Base-by-base conservation (phyloP, 2,797 vertebrate genomes). In the Buceros bicornis region DNA sequence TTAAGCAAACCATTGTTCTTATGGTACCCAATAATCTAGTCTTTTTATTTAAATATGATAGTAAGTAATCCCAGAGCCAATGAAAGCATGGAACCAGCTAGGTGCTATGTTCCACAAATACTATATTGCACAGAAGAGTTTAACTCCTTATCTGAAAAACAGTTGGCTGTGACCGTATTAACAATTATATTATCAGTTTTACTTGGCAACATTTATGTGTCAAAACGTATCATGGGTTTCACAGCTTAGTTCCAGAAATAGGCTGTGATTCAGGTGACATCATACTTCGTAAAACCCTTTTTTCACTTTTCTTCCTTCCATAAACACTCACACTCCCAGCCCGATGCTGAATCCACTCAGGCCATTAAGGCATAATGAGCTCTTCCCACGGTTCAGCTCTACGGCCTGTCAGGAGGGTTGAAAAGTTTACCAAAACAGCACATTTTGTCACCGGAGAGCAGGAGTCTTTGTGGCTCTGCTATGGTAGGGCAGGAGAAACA, bases 1-100 rank as follows among this genome's bases (percentile, higher is more conserved):
- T 95, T 96, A 95, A 97, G 96, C 93, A 89, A 93, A 24, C 85
- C 96, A 94, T 97, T 98, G 97, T 98, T 97, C 96, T 86, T 86
- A 83, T 16, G 73, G 93, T 79, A 95, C 95, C 94, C 43, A 93
- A 97, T 50, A 92, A 95, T 96, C 93, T 82, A 87, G 95, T 95
- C 92, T 93, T 95, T 93, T 94, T 95, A 96, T 97, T 97, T 97
- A 95, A 97, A 94, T 97, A 96, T 88, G 96, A 96, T 96, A 97
- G 86, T 64, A 96, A 93, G 90, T 94, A 94, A 94, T 89, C 96
- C 89, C 81, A 86, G 85, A 89, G 95, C 97, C 78, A 70, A 95
- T 95, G 91, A 95, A 97, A 95, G 94, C 96, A 86, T 78, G 82
- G 93, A 87, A 84, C 81, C 21, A 20, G 53, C 45, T 82, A 71